Conservation (phyloP, 1,140 invertebrate genomes). For the Eurytemora carolleeae region DNA sequence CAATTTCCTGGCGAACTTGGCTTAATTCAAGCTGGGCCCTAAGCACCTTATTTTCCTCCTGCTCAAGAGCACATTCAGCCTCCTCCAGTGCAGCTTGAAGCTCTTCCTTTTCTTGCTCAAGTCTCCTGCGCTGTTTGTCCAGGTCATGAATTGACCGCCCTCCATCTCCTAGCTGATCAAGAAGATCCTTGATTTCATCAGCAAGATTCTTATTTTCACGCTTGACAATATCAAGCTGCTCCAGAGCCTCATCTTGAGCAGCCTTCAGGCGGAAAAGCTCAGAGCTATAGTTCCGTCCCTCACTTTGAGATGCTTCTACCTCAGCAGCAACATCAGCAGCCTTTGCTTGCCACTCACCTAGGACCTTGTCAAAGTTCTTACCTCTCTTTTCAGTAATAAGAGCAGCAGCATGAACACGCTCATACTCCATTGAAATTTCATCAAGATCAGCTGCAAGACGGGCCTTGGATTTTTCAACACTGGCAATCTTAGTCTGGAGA, state of each 20-base stretch:
- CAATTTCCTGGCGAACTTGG: constrained; percentile 33
- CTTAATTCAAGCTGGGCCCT: constrained; percentile 28
- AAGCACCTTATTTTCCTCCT: constrained; percentile 35
- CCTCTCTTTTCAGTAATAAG: constrained; percentile 38
- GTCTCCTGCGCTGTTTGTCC: constrained; percentile 34
- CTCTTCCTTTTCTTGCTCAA: constrained; percentile 43
- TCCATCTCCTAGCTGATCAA: too few relatives aligned
- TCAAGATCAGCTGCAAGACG: constrained; percentile 27
- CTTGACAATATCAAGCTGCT: constrained; percentile 34
- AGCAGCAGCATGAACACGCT: constrained; percentile 32
- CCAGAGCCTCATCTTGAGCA: constrained; percentile 33
- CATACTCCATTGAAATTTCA: constrained; percentile 38
- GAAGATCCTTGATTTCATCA: too few relatives aligned
- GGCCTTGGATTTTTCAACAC: constrained; percentile 34
- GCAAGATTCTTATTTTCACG: constrained; percentile 40
- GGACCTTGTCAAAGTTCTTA: constrained; percentile 36
- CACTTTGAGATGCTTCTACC: constrained; percentile 36
- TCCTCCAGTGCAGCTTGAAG: constrained; percentile 40
- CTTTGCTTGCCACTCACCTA: constrained; percentile 39
- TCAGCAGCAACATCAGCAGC: constrained; percentile 34
- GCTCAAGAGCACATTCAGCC: constrained; percentile 39
- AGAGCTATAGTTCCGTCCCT: constrained; percentile 36
- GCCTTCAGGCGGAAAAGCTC: constrained; percentile 37
- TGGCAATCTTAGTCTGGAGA: constrained; percentile 25
- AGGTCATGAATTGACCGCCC: too few relatives aligned